phyloP scores from a whole-genome alignment of 2,797 vertebrate species.

The Smutsia gigantea region DNA sequence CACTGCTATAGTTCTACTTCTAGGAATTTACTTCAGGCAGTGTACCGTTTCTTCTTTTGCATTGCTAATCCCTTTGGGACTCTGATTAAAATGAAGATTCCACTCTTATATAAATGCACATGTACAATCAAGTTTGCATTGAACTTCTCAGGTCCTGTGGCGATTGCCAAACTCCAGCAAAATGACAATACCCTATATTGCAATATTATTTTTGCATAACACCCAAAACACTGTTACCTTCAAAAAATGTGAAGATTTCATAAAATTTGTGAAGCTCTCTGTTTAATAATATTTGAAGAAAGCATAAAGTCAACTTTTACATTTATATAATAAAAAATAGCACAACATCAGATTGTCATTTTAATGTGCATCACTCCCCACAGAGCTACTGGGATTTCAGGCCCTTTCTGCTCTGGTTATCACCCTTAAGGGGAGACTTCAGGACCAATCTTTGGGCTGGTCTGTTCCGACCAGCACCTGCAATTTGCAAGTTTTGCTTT shows the following conservation, averaged over 20 bases:
- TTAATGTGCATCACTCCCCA: neutral
- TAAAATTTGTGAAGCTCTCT: neutral
- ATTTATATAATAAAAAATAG: neutral
- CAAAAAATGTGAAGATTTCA: neutral
- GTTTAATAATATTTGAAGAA: neutral
- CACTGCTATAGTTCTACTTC: neutral
- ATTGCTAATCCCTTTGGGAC: conserved; percentile 5
- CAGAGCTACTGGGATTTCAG: neutral
- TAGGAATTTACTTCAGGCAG: neutral
- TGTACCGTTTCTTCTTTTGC: neutral
- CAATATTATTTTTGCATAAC: neutral
- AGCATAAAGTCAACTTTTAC: neutral
- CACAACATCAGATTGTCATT: neutral
- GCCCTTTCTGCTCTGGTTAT: neutral
- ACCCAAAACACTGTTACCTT: neutral
- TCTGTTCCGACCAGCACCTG: neutral
- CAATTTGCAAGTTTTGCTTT: neutral
- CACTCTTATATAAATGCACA: conserved; percentile 21
- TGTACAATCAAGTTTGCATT: neutral
- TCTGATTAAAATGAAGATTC: conserved; percentile 34
- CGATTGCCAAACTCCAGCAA: neutral
- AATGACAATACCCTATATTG: neutral
- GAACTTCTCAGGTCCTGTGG: neutral
- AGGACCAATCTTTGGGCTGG: neutral
- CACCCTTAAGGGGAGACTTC: neutral